phyloP scores from a whole-genome alignment of 2,888 invertebrate species.

The Amaurobius ferox region DNA sequence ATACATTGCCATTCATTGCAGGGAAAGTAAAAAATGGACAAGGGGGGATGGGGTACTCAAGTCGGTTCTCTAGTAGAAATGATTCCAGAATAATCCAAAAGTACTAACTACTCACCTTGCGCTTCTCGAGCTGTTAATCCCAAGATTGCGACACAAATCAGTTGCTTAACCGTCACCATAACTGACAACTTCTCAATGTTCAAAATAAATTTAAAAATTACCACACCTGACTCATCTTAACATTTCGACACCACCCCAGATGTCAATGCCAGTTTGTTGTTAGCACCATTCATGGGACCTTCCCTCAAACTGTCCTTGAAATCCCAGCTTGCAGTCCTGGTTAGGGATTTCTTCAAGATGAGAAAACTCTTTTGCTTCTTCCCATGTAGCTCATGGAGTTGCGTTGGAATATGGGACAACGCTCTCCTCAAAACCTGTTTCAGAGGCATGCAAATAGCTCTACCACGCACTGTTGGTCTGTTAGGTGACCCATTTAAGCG shows the following conservation, averaged over 20 bases:
- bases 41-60: too few relatives aligned
- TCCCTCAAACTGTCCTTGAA: too few relatives aligned
- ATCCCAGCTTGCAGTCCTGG: too few relatives aligned
- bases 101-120: not conserved
- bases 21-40: too few relatives aligned
- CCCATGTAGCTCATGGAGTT: not conserved
- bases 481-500: not conserved
- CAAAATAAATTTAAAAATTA: too few relatives aligned
- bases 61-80: too few relatives aligned
- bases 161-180: not conserved
- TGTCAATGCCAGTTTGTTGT: not conserved
- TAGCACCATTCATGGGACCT: not conserved
- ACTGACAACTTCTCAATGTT: not conserved
- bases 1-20: too few relatives aligned
- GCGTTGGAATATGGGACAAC: not conserved
- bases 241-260: not conserved
- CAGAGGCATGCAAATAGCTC: not conserved
- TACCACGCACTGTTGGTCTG: slow-evolving; percentile 6
- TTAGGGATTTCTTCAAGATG: not conserved
- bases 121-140: not conserved
- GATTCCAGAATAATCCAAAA: too few relatives aligned
- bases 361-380: not conserved
- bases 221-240: not conserved
- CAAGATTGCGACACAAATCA: not conserved
- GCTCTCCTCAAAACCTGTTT: not conserved